Evolutionary conservation across 2,797 vertebrate genomes (phyloP), one percentile per base, ranked within the genome.

Genomic region (Paguma larvata): DNA sequence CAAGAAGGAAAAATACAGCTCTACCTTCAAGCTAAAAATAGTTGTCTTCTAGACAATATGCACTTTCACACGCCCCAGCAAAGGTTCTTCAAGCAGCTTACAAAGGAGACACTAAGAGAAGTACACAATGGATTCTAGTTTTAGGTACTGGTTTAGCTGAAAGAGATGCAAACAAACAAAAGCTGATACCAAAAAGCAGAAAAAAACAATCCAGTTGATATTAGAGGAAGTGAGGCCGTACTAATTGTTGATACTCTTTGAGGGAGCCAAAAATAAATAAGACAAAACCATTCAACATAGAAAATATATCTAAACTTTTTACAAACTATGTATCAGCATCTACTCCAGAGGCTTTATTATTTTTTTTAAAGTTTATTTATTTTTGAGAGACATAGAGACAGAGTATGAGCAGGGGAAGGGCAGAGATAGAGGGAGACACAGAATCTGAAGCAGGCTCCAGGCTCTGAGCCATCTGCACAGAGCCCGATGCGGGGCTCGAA

Each of bases 1-100:
- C 95, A 95, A 90, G n/a, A 95, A 97, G 82, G 63, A 93, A 97
- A 89, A 96, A 92, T 51, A 79, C 48, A 95, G 73, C 27, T 89
- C 93, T 97, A 97, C 89, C 93, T 97, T 96, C 46, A 63, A 92
- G 82, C 73, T 97, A 97, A 96, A 97, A 97, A 96, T 89, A 95
- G 56, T 78, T 86, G 89, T 93, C 96, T 95, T 90, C 85, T 80
- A 95, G 83, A 96, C 51, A 92, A 51, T 67, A 67, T 34, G 32
- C 63, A 92, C 87, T 67, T 94, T 94, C 73, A 92, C 67, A 46
- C 0, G 11, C 51, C 95, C 62, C 44, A 80, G 63, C 6, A 87
- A 94, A 96, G 38, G 32, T 83, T 77, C 77, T 85, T 89, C 27
- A 56, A 85, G 85, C 75, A 75, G 13, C 56, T 88, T 92, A 78